Conservation (phyloP, 2,888 invertebrate species). For the Psylliodes chrysocephalus region DNA sequence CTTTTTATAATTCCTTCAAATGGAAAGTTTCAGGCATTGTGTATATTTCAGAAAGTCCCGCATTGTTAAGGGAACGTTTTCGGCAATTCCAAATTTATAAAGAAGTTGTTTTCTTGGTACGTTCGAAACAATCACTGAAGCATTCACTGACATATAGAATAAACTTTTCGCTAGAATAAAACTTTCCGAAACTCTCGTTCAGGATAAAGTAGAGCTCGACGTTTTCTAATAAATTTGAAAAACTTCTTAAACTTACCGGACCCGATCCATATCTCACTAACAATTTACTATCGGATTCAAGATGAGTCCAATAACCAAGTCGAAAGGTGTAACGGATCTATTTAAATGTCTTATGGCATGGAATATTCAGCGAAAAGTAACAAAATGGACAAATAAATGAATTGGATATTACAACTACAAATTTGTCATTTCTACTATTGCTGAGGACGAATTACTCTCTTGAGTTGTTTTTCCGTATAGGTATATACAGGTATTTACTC, state of each 20-base stretch:
- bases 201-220: constrained; percentile 39
- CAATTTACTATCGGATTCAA: constrained; percentile 38
- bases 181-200: constrained; percentile 37
- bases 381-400: too few relatives aligned
- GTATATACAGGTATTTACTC: too few relatives aligned
- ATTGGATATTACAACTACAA: too few relatives aligned
- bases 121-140: constrained; percentile 35
- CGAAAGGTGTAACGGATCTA: not conserved
- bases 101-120: constrained; percentile 24
- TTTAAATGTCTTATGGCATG: too few relatives aligned
- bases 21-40: constrained; percentile 8
- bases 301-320: constrained; percentile 24
- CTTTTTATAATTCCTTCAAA: constrained; percentile 3
- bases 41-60: constrained; percentile 6
- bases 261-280: constrained; percentile 36
- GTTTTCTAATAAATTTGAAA: constrained; percentile 41
- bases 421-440: too few relatives aligned
- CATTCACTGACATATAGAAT: constrained; percentile 40
- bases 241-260: constrained; percentile 40
- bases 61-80: constrained; percentile 16
- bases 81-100: constrained; percentile 13
- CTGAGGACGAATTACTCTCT: too few relatives aligned
- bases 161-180: constrained; percentile 42
- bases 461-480: too few relatives aligned
- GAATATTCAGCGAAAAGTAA: too few relatives aligned